A percentile compares a stretch with the other conserved stretches of the same genome.
Conservation (phyloP, 2,888 invertebrate species). For the Amphipyra berbera region DNA sequence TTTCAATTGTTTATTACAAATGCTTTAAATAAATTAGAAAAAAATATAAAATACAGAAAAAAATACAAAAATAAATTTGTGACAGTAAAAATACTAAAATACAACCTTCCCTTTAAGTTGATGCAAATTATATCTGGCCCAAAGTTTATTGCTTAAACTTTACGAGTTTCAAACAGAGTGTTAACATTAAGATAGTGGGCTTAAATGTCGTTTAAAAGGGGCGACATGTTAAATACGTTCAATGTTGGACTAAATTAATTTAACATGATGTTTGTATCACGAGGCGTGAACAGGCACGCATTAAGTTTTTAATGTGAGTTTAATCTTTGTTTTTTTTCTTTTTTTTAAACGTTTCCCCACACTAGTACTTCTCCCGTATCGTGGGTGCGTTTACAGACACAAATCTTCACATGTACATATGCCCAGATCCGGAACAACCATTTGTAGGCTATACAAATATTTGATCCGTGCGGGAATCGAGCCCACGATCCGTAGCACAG, state of each 20-base stretch:
- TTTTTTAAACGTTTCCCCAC: too few species aligned
- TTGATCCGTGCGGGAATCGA: too few species aligned
- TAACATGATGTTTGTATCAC: constrained; percentile 48
- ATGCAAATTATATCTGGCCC: constrained; percentile 79
- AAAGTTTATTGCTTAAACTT: constrained; percentile 76
- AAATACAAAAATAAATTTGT: neutral
- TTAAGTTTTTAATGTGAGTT: constrained; percentile 30
- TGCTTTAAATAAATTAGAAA: too few species aligned
- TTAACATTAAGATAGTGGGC: constrained; percentile 79
- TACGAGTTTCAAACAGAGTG: constrained; percentile 80
- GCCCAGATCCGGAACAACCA: too few species aligned
- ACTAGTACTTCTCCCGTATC: too few species aligned
- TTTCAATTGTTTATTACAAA: too few species aligned
- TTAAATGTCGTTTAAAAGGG: constrained; percentile 64
- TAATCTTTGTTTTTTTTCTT: constrained; percentile 9
- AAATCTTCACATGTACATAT: too few species aligned
- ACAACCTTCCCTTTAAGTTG: constrained; percentile 63
- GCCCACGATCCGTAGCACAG: too few species aligned
- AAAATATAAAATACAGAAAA: neutral
- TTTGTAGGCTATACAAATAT: too few species aligned
- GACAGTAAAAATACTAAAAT: neutral
- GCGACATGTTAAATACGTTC: constrained; percentile 36
- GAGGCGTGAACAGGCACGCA: constrained; percentile 23
- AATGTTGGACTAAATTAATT: constrained; percentile 50
- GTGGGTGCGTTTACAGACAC: too few species aligned